Percentiles rank a stretch among this genome's conserved stretches.
Evolutionary conservation across 2,888 invertebrate species (phyloP).

Genomic region (Orthosia cruda): DNA sequence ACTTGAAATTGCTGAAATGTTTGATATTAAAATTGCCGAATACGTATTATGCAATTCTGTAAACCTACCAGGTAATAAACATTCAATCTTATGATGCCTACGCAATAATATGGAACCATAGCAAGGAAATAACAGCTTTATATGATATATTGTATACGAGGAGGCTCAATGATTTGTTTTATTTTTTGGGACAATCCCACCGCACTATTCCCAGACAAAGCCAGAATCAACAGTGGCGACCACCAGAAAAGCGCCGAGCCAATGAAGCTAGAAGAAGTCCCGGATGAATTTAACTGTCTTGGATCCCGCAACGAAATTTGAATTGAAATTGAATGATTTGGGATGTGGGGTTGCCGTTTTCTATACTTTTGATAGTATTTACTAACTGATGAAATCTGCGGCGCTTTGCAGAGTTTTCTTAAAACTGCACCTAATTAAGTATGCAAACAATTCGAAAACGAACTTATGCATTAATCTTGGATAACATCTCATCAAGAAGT

Average conservation of each 20-base stretch:
- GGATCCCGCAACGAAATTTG: no score
- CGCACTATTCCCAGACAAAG: no score
- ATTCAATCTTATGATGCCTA: constrained; percentile 20
- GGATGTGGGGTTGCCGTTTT: neutral
- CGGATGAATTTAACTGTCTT: no score
- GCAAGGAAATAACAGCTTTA: constrained; percentile 67
- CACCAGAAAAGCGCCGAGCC: no score
- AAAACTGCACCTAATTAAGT: neutral
- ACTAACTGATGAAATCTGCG: neutral
- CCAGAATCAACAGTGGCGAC: no score
- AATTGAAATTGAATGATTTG: no score
- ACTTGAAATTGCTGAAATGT: neutral
- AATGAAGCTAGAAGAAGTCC: no score
- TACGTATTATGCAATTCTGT: no score
- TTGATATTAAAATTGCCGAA: no score
- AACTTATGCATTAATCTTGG: constrained; percentile 14
- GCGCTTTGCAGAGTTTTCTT: constrained; percentile 23
- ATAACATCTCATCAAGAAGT: neutral
- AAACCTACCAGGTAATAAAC: neutral
- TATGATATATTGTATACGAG: constrained; percentile 42
- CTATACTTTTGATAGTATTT: neutral
- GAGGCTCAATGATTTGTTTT: neutral
- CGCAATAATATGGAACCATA: constrained; percentile 64
- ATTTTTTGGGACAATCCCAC: no score
- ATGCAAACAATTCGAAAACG: constrained; percentile 1